Percentiles rank a stretch among this genome's conserved stretches.
phyloP scores from a whole-genome alignment of 2,113 vertebrate genomes.

The Epinephelus lanceolatus region DNA sequence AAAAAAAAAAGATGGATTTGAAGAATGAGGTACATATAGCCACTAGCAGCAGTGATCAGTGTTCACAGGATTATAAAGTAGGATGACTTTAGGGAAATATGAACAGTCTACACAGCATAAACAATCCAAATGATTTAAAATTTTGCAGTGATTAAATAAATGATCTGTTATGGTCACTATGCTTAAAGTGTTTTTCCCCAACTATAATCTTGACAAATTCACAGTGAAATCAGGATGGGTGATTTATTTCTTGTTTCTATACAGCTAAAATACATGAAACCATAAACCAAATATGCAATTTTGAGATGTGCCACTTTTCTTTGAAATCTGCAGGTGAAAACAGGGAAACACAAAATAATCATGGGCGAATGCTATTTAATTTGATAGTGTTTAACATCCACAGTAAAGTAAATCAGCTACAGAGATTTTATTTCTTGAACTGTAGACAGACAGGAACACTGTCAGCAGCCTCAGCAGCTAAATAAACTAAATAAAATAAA shows the following conservation, averaged over 20 bases:
- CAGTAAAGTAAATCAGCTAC: background rate
- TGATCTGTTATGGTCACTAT: background rate
- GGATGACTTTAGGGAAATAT: slow-evolving; percentile 16
- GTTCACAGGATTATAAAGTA: background rate
- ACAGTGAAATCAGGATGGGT: background rate
- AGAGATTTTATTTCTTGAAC: background rate
- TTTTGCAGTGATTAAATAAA: background rate
- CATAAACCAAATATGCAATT: too few species aligned
- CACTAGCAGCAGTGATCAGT: background rate
- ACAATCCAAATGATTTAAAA: too few species aligned
- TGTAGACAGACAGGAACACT: background rate
- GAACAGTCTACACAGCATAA: too few species aligned
- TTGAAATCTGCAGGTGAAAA: background rate
- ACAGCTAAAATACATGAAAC: too few species aligned
- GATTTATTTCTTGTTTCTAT: too few species aligned
- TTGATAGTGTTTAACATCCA: background rate
- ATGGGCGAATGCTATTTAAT: background rate
- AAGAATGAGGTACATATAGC: slow-evolving; percentile 8
- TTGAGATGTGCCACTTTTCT: background rate
- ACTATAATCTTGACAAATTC: background rate
- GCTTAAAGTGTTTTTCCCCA: background rate
- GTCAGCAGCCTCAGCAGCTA: background rate
- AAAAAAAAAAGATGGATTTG: background rate
- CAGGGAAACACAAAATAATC: background rate
- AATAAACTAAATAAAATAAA: background rate